Base-by-base conservation (phyloP, 2,113 vertebrate genomes). In the Polyodon spathula region DNA sequence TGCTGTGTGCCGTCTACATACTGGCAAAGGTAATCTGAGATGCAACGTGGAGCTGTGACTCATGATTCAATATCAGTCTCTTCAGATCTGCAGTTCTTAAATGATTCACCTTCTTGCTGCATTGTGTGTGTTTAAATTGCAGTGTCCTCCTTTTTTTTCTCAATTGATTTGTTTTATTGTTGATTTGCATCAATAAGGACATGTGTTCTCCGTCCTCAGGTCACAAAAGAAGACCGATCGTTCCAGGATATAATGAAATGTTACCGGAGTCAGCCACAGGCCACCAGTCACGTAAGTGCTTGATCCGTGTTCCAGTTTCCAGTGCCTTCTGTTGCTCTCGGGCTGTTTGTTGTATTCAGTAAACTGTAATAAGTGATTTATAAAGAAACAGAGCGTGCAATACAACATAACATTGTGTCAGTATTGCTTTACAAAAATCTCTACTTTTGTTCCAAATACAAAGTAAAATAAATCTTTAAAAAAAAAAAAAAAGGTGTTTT, bases 211-310 rank as follows among this genome's bases (percentile, higher is more conserved):
- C 5, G 52, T 14, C 15, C 56, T 72, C 55, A 99, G 95, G 90
- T 97, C 70, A 89, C 91, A 69, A 97, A 95, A 82, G 93, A 98
- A 71, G 88, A 93, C 68, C 88, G 89, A 82, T 89, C 88, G 59
- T 98, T 98, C 76, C 93, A 97, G 68, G 94, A 98, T 81, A 98
- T 99, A 77, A 98, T 99, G 93, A 97, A 93, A 79, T 95, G 92
- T 77, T 99, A 99, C 53, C 91, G 96, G 70, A 95, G 93, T 70
- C 96, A 99, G 64, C 96, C 96, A 4, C 96, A 99, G 75, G 96
- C 96, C 71, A 88, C 84, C 73, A 99, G 95, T 79, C 91, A 94
- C 0, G 96, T 99, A 71, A 93, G 96, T 84, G 44, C 59, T 15
- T 5, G 9, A 37, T 14, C 2, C 6, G 52, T 9, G 11, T 14